Evolutionary conservation across 1,140 invertebrate genomes (phyloP), one percentile per base, ranked within the genome.

Genomic region (Cyclargus thomasi): DNA sequence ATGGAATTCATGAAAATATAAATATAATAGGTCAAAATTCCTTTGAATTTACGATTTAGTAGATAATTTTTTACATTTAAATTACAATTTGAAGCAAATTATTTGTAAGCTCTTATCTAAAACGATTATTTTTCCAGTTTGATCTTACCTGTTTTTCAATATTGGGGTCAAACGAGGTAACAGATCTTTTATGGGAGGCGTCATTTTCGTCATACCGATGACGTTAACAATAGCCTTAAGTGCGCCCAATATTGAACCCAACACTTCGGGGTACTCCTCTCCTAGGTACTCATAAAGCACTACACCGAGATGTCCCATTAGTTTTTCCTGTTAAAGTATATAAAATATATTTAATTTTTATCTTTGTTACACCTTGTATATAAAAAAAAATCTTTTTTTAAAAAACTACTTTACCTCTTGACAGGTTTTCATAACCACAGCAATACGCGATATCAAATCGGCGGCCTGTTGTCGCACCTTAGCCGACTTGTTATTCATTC

Each of bases 161-260:
- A 99, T 99, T 0, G 99, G 99, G 2, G 99, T 99, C 1, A 99
- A 91, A 71, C 99, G 92, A 0, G 99, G 99, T 20, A 99, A 91
- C 0, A 99, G 91, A 92, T 99, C 99, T 92, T 99, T 99, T 71
- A 99, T 99, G 2, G 99, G 99, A 5, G 99, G 99, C 5, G 98
- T 99, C 99, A 99, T 99, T 92, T 99, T 99, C 0, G 98, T 99
- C 99, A 99, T 99, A 78, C 99, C 98, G 86, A 99, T 99, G 2
- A 99, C 99, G 91, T 99, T 99, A 0, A 99, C 98, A 79, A 99
- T 99, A 0, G 97, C 97, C 91, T 99, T 99, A 0, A 99, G 91
- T 1, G 99, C 99, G 1, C 98, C 99, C 5, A 99, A 92, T 86
- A 99, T 99, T 55, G 97, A 99, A 66, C 99, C 99, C 67, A 99